A percentile compares a stretch with the other conserved stretches of the same genome.
phyloP scores from a whole-genome alignment of 2,797 vertebrate genomes.

The Phrynocephalus vlangalii region DNA sequence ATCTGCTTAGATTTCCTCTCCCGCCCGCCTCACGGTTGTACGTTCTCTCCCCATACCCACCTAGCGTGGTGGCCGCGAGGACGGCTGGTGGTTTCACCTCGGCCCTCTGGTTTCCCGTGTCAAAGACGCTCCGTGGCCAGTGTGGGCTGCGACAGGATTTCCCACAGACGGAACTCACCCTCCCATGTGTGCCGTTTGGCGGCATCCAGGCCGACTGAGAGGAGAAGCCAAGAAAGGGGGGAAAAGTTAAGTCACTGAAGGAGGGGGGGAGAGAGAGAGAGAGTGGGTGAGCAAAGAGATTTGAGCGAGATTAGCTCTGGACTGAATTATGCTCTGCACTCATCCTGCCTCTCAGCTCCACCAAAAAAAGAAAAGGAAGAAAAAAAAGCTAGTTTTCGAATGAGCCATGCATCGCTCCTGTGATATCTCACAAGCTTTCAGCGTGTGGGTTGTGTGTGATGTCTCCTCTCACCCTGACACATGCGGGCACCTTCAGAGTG shows the following conservation, averaged over 20 bases:
- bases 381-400: too few species aligned
- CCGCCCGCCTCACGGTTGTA: neutral
- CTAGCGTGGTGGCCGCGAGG: conserved; percentile 52
- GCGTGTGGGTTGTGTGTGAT: conserved; percentile 50
- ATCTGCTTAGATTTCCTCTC: conserved; percentile 47
- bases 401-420: neutral
- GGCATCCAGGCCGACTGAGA: conserved; percentile 71
- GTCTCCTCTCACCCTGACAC: conserved; percentile 37
- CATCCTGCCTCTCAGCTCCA: conserved; percentile 62
- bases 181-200: conserved; percentile 46
- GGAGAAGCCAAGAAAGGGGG: conserved; percentile 40
- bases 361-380: neutral
- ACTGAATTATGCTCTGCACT: conserved; percentile 60
- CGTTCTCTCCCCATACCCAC: conserved; percentile 51
- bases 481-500: conserved; percentile 45
- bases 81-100: conserved; percentile 38
- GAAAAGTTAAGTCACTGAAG: conserved; percentile 71
- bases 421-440: conserved; percentile 27
- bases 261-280: conserved; percentile 28
- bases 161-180: conserved; percentile 48
- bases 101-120: conserved; percentile 54
- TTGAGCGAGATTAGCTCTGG: conserved; percentile 60
- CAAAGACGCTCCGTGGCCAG: conserved; percentile 55
- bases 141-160: conserved; percentile 53
- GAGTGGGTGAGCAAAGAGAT: conserved; percentile 23